Evolutionary conservation across 2,888 invertebrate genomes (phyloP), one percentile per base, ranked within the genome.

Genomic region (Lepidochrysops patricia): DNA sequence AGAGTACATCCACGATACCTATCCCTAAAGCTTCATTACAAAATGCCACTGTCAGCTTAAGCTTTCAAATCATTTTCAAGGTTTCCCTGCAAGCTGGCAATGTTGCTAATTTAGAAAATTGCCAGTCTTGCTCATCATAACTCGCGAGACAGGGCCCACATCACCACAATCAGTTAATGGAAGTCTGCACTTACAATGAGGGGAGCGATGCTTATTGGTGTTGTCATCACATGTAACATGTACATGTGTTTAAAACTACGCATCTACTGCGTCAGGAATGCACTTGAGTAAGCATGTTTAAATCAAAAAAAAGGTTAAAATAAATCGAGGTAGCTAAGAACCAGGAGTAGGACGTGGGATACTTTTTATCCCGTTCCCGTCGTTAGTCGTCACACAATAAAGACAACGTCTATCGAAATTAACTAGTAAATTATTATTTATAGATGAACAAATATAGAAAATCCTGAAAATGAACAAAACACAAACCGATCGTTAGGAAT

Each of bases 91-190:
- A n/a, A n/a, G n/a, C n/a, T n/a, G 1, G 19, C 43, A 19, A 29
- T 43, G 23, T 43, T 43, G 43, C 43, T 43, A 43, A 43, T 43
- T 43, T 43, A 43, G 43, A 43, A 43, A 43, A 43, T 43, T 43
- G 43, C 19, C 43, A 43, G 19, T 19, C 19, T 29, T 43, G 43
- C 43, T 7, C 15, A 12, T 43, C 43, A 43, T 43, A 43, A 43
- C 43, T 43, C 43, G 43, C 43, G 43, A 23, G 43, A 43, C 43
- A 29, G 43, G 15, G 4, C 9, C 54, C 15, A 9, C 19, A 48
- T 52, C 32, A 50, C 58, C 58, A 59, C 58, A 59, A 59, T 59
- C 50, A 52, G 50, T 59, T 59, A 59, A 59, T 59, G 58, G 58
- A 54, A 43, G 43, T 43, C 43, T 43, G 43, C 43, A 19, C 43